Evolutionary conservation across 92 coral and sea anemone species (phyloP).

Genomic region (Phenganax stokvisi): DNA sequence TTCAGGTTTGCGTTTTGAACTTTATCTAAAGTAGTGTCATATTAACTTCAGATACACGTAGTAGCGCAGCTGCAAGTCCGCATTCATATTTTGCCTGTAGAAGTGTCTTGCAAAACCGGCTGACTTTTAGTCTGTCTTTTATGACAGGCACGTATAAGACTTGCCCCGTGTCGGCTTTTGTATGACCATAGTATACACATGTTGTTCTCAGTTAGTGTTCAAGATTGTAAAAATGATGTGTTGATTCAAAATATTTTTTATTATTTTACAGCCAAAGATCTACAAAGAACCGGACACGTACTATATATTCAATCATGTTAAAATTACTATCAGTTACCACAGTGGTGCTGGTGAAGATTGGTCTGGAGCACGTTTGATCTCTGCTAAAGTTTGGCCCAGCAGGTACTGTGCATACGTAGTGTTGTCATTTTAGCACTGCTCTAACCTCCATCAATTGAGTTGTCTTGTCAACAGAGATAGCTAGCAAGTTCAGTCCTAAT

Average conservation of each 20-base stretch:
- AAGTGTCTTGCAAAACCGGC: too few species aligned
- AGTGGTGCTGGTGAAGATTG: conserved; percentile 79
- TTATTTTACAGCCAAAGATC: conserved; percentile 21
- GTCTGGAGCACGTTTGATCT: conserved; percentile 85
- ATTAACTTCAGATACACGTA: too few species aligned
- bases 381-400: conserved; percentile 67
- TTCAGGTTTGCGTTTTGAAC: conserved; percentile 52
- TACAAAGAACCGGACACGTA: conserved; percentile 51
- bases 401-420: conserved; percentile 42
- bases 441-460: too few species aligned
- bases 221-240: background rate
- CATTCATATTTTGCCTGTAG: too few species aligned
- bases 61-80: too few species aligned
- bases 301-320: conserved; percentile 87
- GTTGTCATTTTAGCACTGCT: background rate
- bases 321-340: conserved; percentile 67
- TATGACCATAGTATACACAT: background rate
- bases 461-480: too few species aligned
- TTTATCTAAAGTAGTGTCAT: too few species aligned
- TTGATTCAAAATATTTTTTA: conserved; percentile 35
- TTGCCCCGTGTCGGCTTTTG: too few species aligned
- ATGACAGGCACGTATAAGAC: too few species aligned
- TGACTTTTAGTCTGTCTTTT: too few species aligned
- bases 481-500: too few species aligned
- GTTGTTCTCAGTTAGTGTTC: background rate